Percentiles rank a stretch among this genome's conserved stretches.
Evolutionary conservation across 64 coral and sea anemone genomes (phyloP).

Genomic region (Pocillopora verrucosa): DNA sequence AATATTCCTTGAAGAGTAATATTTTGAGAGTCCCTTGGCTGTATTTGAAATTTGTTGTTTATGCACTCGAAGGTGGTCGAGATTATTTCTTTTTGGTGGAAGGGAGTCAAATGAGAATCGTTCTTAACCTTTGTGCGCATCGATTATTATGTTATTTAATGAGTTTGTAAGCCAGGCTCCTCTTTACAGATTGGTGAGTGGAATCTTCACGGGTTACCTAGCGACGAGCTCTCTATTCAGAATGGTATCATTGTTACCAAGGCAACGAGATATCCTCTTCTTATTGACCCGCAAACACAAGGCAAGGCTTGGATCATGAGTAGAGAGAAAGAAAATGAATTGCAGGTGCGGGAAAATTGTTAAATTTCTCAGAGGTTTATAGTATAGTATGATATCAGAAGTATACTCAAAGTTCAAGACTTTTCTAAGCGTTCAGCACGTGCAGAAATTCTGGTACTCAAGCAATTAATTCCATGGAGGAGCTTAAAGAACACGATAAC

Average conservation of each 20-base stretch:
- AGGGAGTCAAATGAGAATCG: no score
- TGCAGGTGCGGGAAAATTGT: constrained; percentile 60
- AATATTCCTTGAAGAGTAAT: no score
- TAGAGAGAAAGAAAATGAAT: constrained; percentile 76
- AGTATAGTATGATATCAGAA: background rate
- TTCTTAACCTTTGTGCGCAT: no score
- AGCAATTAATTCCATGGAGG: no score
- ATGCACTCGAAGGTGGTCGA: background rate
- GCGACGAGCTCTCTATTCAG: constrained; percentile 94
- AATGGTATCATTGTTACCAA: constrained; percentile 97
- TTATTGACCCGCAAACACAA: constrained; percentile 95
- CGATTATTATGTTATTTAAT: no score
- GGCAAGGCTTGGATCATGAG: constrained; percentile 93
- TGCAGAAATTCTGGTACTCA: no score
- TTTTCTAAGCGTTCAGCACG: no score
- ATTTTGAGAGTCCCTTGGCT: no score
- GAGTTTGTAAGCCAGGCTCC: no score
- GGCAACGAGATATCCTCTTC: constrained; percentile 83
- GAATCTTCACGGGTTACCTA: constrained; percentile 91
- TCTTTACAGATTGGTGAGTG: constrained; percentile 88
- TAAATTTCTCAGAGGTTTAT: background rate
- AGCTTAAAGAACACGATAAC: no score
- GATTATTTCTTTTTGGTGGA: background rate
- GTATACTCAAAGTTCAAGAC: background rate
- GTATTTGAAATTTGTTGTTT: no score